Evolutionary conservation across 1,140 invertebrate genomes (phyloP).

Genomic region (Ooceraea biroi): DNA sequence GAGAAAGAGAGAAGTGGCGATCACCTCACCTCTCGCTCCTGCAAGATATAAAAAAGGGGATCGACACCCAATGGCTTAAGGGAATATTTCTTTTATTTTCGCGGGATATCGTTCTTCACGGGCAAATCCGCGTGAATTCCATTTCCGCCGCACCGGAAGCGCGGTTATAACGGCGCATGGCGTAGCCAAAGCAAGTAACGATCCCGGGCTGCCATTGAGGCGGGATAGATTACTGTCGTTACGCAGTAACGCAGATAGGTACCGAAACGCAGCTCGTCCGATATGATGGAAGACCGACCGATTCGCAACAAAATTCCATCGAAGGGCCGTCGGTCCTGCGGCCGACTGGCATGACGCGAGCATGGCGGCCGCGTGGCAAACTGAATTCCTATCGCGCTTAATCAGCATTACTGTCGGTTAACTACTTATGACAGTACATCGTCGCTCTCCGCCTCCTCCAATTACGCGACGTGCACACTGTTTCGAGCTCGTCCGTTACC

Average conservation of each 20-base stretch:
- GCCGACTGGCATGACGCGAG: background rate
- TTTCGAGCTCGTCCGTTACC: conserved; percentile 36
- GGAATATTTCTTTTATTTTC: conserved; percentile 37
- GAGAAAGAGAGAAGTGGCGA: conserved; percentile 35
- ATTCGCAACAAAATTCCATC: conserved; percentile 75
- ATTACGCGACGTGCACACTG: conserved; percentile 68
- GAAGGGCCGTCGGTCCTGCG: conserved; percentile 49
- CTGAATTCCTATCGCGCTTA: conserved; percentile 80
- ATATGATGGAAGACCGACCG: conserved; percentile 26
- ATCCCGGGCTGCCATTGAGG: background rate
- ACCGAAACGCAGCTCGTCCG: conserved; percentile 31
- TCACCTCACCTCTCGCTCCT: conserved; percentile 6
- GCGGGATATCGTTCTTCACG: conserved; percentile 26
- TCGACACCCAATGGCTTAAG: conserved; percentile 21
- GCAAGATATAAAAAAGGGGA: conserved; percentile 15
- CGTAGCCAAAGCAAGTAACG: conserved; percentile 37
- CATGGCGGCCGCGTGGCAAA: conserved; percentile 63
- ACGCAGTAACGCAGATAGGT: conserved; percentile 30
- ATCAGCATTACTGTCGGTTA: conserved; percentile 75
- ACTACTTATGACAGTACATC: conserved; percentile 81
- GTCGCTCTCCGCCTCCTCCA: conserved; percentile 66
- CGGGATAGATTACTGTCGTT: conserved; percentile 37
- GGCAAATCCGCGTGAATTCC: conserved; percentile 32
- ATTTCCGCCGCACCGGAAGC: conserved; percentile 33
- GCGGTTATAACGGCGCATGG: background rate